Base-by-base conservation (phyloP, 1,140 invertebrate species). In the Arion vulgaris region DNA sequence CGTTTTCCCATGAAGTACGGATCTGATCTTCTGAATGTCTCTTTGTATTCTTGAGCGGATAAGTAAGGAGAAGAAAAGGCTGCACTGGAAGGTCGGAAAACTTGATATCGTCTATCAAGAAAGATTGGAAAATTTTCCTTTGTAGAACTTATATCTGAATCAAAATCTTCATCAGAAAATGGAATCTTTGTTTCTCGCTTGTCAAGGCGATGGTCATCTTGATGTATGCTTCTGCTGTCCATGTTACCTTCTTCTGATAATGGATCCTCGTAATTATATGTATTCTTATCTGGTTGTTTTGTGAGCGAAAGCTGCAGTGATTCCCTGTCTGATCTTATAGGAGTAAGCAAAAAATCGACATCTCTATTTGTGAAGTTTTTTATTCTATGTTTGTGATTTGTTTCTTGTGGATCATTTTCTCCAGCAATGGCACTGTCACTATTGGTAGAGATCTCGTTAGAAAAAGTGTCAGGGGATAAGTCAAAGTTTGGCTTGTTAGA, bases 21-120 rank as follows among this genome's bases (percentile, higher is more conserved):
- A 34, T 75, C 73, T 19, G 73, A 45, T 26, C 73, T 75, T 34
- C 73, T 39, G 49, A 75, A 75, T 7, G 73, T 75, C 28, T 45
- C 73, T n/a, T 75, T 75, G 28, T 53, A 75, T 34, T 75, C 73
- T 75, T 75, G 45, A 26, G 73, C 41, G 4, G 73, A 75, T 23
- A 75, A 34, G 23, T 75, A 75, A 2, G 73, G 73, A 34, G 45
- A 75, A 1, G 41, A 51, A 4, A n/a, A 17, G 39, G 9, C 1
- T 4, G 4, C n/a, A 34, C 23, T 26, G 2, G 41, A 34, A 34
- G 73, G 17, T 45, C 53, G 9, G 26, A 57, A 57, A 9, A 57
- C 5, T 23, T 57, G 53, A n/a, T 15, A 57, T 57, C 53, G 5
- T n/a, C 53, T 57, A 23, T 57, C 53, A 19, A 57, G 53, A 19